Conservation (phyloP, 2,113 vertebrate species). For the Hucho hucho region DNA sequence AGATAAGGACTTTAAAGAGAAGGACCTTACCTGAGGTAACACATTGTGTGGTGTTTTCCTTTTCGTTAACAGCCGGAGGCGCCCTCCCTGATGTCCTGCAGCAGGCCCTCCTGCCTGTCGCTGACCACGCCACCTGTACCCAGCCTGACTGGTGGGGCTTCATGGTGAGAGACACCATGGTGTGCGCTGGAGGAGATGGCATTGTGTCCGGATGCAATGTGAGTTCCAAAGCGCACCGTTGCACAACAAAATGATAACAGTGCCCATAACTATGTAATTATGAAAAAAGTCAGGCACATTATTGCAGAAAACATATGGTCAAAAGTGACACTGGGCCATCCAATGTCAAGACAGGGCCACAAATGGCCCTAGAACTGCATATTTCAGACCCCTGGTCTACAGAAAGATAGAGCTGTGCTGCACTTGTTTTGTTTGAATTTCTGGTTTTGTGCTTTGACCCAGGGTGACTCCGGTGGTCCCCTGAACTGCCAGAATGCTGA, state of each 20-base stretch:
- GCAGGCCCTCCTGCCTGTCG: conserved; percentile 83
- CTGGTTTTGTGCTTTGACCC: conserved; percentile 27
- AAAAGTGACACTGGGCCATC: not conserved
- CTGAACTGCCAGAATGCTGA: conserved; percentile 77
- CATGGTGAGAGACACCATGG: conserved; percentile 72
- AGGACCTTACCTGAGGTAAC: not conserved
- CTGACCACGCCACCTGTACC: conserved; percentile 75
- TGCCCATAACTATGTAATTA: not conserved
- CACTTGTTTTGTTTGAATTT: not conserved
- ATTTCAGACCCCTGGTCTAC: not conserved
- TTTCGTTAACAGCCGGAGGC: conserved; percentile 70
- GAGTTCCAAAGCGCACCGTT: conserved; percentile 53
- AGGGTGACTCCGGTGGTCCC: conserved; percentile 91
- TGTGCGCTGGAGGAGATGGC: conserved; percentile 84
- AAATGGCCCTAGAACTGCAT: not conserved
- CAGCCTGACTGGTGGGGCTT: conserved; percentile 76
- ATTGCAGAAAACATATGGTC: not conserved
- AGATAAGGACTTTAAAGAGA: too few species aligned
- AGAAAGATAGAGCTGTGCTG: not conserved
- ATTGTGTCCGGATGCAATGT: conserved; percentile 81
- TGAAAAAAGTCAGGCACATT: not conserved
- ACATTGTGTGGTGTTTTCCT: too few species aligned
- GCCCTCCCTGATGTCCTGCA: conserved; percentile 80
- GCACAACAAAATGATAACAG: too few species aligned
- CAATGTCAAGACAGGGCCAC: not conserved